phyloP scores from a whole-genome alignment of 2,797 vertebrate genomes.

The Coregonus sp. region DNA sequence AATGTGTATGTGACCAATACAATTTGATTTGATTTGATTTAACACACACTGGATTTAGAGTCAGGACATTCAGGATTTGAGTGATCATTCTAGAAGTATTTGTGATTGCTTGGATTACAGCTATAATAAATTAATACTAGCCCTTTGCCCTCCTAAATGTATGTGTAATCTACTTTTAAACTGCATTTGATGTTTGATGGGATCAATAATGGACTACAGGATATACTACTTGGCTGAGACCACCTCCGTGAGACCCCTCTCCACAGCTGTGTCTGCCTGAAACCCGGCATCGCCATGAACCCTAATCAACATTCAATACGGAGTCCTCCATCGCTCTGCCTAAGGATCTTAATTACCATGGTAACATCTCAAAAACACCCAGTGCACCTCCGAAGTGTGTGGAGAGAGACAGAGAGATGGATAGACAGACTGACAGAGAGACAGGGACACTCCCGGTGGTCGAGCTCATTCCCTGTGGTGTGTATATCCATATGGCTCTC shows the following conservation, averaged over 20 bases:
- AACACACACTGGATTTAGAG: neutral
- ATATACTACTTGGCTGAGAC: neutral
- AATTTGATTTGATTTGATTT: no score
- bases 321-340: conserved; percentile 3
- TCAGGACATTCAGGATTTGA: conserved; percentile 3
- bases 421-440: neutral
- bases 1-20: no score
- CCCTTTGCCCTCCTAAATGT: neutral
- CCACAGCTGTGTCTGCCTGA: neutral
- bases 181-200: conserved; percentile 6
- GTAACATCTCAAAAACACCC: conserved; percentile 21
- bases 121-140: conserved; percentile 10
- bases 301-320: conserved; percentile 6
- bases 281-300: neutral
- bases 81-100: conserved; percentile 33
- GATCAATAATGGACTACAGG: conserved; percentile 25
- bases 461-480: neutral
- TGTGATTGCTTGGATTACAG: conserved; percentile 27
- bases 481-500: neutral
- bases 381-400: neutral
- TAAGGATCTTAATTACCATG: conserved; percentile 32
- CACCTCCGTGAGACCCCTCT: neutral
- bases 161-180: neutral
- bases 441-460: conserved; percentile 8
- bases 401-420: neutral